phyloP scores from a whole-genome alignment of 1,140 invertebrate species.

The Tetragonula clypearis region DNA sequence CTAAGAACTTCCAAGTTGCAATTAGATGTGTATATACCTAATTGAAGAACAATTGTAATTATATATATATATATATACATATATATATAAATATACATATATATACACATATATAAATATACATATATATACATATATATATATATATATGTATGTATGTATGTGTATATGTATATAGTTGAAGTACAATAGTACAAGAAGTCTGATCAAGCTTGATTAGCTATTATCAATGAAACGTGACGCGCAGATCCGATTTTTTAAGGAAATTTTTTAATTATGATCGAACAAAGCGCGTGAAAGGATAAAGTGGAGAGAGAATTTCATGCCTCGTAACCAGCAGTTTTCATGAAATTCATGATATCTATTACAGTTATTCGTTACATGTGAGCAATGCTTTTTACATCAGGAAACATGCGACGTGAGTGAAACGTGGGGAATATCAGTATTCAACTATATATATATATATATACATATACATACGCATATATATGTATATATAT shows the following conservation, averaged over 20 bases:
- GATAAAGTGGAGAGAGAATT: conserved; percentile 18
- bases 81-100: too few species aligned
- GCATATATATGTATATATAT: too few species aligned
- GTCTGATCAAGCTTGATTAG: too few species aligned
- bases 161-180: too few species aligned
- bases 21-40: too few species aligned
- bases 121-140: too few species aligned
- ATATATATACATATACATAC: neutral
- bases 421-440: conserved; percentile 32
- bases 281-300: neutral
- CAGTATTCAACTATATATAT: conserved; percentile 42
- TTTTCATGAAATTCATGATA: conserved; percentile 34
- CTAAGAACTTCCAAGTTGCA: neutral
- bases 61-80: too few species aligned
- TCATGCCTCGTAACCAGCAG: conserved; percentile 18
- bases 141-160: too few species aligned
- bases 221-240: neutral
- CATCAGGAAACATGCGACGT: conserved; percentile 49
- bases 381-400: conserved; percentile 37
- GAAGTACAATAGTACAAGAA: neutral
- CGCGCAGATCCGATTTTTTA: neutral
- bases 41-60: neutral
- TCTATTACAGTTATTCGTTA: conserved; percentile 48
- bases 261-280: neutral
- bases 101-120: too few species aligned